Base-by-base conservation (phyloP, 2,888 invertebrate genomes). In the Phaedon cochleariae region DNA sequence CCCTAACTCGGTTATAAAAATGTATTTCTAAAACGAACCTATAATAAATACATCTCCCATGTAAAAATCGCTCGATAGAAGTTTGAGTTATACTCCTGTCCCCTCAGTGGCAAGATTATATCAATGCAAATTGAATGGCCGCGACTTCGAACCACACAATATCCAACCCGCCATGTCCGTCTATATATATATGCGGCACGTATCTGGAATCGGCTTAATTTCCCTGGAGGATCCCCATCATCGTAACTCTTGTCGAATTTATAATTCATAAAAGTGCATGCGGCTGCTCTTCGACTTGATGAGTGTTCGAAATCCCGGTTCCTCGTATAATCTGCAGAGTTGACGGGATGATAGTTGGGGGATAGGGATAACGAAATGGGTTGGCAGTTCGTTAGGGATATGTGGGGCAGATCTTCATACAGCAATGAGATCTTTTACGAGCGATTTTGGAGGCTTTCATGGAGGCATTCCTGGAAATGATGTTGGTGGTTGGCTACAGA, bases 191-290 rank as follows among this genome's bases (percentile, higher is more conserved):
- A 15, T 6, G 41, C 41, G 41, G 41, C n/a, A n/a, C 41, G 41
- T 41, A 41, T 41, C 41, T 41, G 15, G 41, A 41, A 41, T 41
- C 41, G 41, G 41, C 41, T 41, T 41, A 41, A 41, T 41, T 41
- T 75, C 76, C 76, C 75, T 48, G 53, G 76, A 59, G 75, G 73
- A 59, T 68, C 64, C 62, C 67, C 73, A 75, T 74, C 74, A 71
- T 73, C 74, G 73, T 76, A 76, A 74, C 73, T 74, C 76, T 74
- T 73, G 75, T 73, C 74, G 71, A 76, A 76, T 76, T 75, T 73
- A 74, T 76, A 76, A 76, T 76, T 76, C 74, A 75, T 74, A 75
- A 74, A 74, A 75, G 71, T 73, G 73, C 73, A 75, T 70, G 73
- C 15, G 41, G 15, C 6, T 41, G 41, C 41, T 41, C 15, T 15